Conservation (phyloP, 2,888 invertebrate species). For the Caenorhabditis panamensis region DNA sequence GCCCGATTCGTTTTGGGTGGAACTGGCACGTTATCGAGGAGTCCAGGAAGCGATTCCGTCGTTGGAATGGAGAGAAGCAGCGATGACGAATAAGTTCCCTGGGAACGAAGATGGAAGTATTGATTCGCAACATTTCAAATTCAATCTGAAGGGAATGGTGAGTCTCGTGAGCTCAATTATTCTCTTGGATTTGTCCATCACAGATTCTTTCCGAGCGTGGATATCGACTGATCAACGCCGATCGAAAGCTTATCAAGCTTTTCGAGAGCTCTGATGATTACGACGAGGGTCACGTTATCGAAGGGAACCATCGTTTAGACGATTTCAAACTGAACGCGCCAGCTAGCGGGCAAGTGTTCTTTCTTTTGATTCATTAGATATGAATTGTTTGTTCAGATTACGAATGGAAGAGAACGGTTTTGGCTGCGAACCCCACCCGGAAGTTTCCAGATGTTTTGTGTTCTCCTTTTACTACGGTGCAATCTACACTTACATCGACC, state of each 20-base stretch:
- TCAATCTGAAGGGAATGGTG: slow-evolving; percentile 33
- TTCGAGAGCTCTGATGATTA: slow-evolving; percentile 2
- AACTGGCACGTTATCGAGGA: slow-evolving; percentile 6
- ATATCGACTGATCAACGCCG: slow-evolving; percentile 5
- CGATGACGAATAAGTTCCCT: slow-evolving; percentile 17
- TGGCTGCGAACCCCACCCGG: slow-evolving; percentile 27
- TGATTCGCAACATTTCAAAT: slow-evolving; percentile 17
- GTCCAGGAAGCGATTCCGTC: slow-evolving; percentile 22
- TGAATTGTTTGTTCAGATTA: too few species aligned
- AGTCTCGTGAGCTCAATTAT: too few species aligned
- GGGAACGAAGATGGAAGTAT: slow-evolving; percentile 5
- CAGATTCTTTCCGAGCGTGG: slow-evolving; percentile 15
- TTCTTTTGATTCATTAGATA: too few species aligned
- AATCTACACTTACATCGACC: slow-evolving; percentile 27
- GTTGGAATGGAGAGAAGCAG: slow-evolving; percentile 35
- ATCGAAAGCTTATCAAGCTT: neutral
- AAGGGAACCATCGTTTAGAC: slow-evolving; percentile 6
- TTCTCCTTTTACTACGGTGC: slow-evolving; percentile 17
- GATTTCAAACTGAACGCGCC: slow-evolving; percentile 4
- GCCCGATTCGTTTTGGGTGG: slow-evolving; percentile 33
- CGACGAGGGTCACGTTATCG: neutral
- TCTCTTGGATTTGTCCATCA: too few species aligned
- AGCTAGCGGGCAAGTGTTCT: slow-evolving; percentile 36
- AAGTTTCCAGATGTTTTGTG: slow-evolving; percentile 32
- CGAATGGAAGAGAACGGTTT: slow-evolving; percentile 5